These are phyloP conservation scores for Grammomys surdaster DNA, from an alignment of 2,113 vertebrate genomes.

Conservation along the genomic window DNA sequence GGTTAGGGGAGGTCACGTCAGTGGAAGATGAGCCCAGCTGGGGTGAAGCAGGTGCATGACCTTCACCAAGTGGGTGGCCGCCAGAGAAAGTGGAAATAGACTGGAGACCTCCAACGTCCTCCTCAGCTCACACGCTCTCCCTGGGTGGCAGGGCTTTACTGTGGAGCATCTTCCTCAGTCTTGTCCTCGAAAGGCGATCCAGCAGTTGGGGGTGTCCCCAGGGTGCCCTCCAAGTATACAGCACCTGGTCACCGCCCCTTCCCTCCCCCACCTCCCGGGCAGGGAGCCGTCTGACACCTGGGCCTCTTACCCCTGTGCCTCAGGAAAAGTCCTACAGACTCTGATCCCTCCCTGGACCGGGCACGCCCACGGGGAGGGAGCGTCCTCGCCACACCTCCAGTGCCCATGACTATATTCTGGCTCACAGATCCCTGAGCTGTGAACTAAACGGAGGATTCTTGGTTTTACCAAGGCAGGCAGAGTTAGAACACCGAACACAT, in stretches of 20 bases:
- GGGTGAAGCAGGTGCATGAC: not conserved
- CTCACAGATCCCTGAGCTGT: not conserved
- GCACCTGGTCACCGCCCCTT: accelerated
- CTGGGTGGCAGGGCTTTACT: not conserved
- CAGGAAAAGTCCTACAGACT: not conserved
- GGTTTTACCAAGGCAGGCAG: not conserved
- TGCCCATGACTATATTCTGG: not conserved
- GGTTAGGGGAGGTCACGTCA: not conserved
- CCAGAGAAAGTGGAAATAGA: not conserved
- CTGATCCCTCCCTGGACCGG: not conserved
- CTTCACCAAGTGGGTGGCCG: not conserved
- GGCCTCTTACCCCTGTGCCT: not conserved
- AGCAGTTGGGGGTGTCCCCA: not conserved
- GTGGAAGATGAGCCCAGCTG: not conserved
- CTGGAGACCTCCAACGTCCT: not conserved
- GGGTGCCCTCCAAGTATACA: not conserved
- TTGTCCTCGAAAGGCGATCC: not conserved
- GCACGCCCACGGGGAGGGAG: not conserved
- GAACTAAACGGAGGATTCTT: not conserved
- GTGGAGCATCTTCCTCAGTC: not conserved
- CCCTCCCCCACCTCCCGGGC: not conserved
- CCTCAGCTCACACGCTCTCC: accelerated
- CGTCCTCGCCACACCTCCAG: not conserved
- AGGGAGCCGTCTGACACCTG: not conserved
- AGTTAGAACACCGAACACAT: not conserved